Base-by-base conservation (phyloP, 1,140 invertebrate species). In the Bacillus rossius region DNA sequence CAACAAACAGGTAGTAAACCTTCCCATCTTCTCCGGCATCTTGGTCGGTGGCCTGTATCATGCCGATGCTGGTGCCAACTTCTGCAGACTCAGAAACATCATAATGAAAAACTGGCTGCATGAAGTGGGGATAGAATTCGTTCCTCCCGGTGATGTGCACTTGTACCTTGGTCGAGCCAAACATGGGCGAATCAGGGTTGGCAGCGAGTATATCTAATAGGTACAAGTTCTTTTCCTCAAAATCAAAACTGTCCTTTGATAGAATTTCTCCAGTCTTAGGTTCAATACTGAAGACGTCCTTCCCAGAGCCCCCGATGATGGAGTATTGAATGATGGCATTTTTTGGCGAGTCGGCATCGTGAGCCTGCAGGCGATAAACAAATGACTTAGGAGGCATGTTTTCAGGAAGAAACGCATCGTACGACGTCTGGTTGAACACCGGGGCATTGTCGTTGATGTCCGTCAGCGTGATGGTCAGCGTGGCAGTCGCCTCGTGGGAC, bases 371-470 rank as follows among this genome's bases (percentile, higher is more conserved):
- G 72, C 84, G 82, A 59, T 83, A 92, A 0, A 97, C 90, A 57
- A 85, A 83, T 41, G 83, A 87, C 29, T 86, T 84, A 0, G 84
- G 71, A 2, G 86, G 83, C 29, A 85, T 83, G 70, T 96, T 96
- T 79, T 98, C 95, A 0, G 83, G 79, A 20, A 98, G 75, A 65
- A 83, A 87, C 1, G 88, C 91, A 59, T 87, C 80, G 70, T 93
- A 96, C 26, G 80, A 65, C 8, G 76, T 80, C 66, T 89, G 83
- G 73, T 91, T 87, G 67, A 96, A 96, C 8, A 72, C 74, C 0
- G 92, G 92, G 2, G 89, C 81, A 74, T 95, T 94, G 67, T 96
- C 93, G 67, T 96, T 94, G 23, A 95, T 90, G 68, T 96, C 92
- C 0, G 89, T 93, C 1, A 97, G 79, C 49, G 89, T 89, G 5